phyloP scores from a whole-genome alignment of 2,888 invertebrate species.

The Heliconius sara region DNA sequence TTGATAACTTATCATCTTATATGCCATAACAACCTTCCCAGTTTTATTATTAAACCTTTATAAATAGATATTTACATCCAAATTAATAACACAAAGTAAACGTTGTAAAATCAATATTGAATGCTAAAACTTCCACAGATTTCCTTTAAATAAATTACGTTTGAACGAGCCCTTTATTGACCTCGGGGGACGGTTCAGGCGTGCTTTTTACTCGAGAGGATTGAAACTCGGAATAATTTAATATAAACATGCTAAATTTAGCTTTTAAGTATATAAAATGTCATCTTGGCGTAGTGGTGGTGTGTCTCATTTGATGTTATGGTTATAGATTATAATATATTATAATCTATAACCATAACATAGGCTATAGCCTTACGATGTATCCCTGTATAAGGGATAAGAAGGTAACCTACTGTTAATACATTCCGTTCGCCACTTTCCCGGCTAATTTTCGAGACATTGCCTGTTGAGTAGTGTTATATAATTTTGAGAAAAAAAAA shows the following conservation, averaged over 20 bases:
- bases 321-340: not conserved
- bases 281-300: not conserved
- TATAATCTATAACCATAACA: not conserved
- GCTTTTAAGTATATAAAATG: not conserved
- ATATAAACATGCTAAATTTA: constrained; percentile 6
- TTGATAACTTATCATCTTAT: no score
- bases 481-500: no score
- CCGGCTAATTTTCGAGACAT: no score
- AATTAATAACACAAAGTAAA: not conserved
- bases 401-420: no score
- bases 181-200: constrained; percentile 1
- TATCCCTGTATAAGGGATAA: no score
- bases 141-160: constrained; percentile 1
- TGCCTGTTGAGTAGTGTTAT: no score
- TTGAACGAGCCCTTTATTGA: constrained; percentile 12
- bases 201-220: not conserved
- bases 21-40: no score
- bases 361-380: not conserved
- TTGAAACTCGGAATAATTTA: not conserved
- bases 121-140: not conserved
- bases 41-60: no score
- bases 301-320: not conserved
- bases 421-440: not conserved
- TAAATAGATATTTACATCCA: not conserved
- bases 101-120: constrained; percentile 1